Percentiles rank a stretch among this genome's conserved stretches.
Conservation (phyloP, 2,797 vertebrate genomes). For the Etheostoma perlongum region DNA sequence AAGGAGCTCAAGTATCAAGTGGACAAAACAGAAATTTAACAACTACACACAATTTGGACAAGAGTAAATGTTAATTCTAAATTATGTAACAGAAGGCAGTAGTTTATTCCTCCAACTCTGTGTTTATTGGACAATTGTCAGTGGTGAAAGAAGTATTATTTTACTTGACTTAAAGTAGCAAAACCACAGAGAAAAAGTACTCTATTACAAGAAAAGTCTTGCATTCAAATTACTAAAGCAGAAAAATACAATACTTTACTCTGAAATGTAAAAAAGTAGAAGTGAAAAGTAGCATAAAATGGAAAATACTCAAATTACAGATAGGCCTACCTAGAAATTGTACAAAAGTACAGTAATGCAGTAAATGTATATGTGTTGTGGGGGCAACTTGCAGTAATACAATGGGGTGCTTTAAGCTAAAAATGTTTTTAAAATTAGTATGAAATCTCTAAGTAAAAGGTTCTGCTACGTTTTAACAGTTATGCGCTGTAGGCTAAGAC, state of each 20-base stretch:
- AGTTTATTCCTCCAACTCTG: neutral
- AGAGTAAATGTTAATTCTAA: slow-evolving; percentile 4
- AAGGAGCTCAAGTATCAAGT: neutral
- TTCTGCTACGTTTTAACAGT: slow-evolving; percentile 3
- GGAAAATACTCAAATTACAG: neutral
- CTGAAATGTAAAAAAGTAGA: neutral
- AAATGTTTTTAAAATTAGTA: neutral
- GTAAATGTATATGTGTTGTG: neutral
- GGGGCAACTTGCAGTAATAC: neutral
- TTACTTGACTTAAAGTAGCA: slow-evolving; percentile 7
- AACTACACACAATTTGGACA: neutral
- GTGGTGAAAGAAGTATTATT: slow-evolving; percentile 1
- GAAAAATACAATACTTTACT: neutral
- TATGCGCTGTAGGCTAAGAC: slow-evolving; percentile 2
- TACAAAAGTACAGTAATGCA: neutral
- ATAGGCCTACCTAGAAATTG: neutral
- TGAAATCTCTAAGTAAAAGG: neutral
- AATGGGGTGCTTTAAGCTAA: neutral
- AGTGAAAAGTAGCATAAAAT: neutral
- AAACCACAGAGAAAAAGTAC: neutral
- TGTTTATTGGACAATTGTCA: slow-evolving; percentile 16
- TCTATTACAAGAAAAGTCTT: neutral
- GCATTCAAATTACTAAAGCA: neutral
- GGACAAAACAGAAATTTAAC: neutral
- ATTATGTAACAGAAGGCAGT: slow-evolving; percentile 1